Evolutionary conservation across 2,797 vertebrate genomes (phyloP).

Genomic region (Prunella strophiata): DNA sequence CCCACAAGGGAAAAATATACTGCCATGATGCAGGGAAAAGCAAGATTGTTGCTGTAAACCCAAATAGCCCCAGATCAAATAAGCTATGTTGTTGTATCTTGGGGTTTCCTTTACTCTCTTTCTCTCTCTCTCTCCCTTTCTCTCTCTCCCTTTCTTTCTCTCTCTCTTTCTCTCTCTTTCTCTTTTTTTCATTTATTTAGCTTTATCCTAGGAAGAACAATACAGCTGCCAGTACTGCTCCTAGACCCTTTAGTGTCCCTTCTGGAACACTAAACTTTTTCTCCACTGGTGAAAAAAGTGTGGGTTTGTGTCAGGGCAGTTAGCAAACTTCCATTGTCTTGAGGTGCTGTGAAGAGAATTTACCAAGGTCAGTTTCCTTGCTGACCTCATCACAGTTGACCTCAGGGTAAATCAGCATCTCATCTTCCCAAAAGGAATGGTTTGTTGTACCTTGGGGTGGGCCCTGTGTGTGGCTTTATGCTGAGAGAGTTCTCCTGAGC

Average conservation of each 20-base stretch:
- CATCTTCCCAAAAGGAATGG: neutral
- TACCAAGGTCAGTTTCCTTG: neutral
- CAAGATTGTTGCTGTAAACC: neutral
- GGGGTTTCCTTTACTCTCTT: too few relatives aligned
- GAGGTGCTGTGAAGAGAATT: neutral
- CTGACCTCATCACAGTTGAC: neutral
- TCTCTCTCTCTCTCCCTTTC: too few relatives aligned
- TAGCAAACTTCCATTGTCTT: neutral
- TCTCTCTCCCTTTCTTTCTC: neutral
- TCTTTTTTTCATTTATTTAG: neutral
- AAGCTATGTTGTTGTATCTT: neutral
- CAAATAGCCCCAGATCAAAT: neutral
- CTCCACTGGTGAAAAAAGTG: neutral
- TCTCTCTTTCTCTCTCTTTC: neutral
- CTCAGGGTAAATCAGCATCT: neutral
- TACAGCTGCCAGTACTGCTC: neutral
- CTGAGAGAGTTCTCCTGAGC: neutral
- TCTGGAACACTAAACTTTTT: neutral
- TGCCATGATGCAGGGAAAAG: neutral
- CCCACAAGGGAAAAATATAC: neutral
- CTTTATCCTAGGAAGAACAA: neutral
- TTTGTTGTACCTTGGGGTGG: neutral
- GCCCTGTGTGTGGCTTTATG: neutral
- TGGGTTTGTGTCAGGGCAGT: neutral
- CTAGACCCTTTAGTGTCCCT: neutral